Percentiles rank a stretch among this genome's conserved stretches.
phyloP scores from a whole-genome alignment of 92 coral and sea anemone species.

The Epizoanthus stellaris region DNA sequence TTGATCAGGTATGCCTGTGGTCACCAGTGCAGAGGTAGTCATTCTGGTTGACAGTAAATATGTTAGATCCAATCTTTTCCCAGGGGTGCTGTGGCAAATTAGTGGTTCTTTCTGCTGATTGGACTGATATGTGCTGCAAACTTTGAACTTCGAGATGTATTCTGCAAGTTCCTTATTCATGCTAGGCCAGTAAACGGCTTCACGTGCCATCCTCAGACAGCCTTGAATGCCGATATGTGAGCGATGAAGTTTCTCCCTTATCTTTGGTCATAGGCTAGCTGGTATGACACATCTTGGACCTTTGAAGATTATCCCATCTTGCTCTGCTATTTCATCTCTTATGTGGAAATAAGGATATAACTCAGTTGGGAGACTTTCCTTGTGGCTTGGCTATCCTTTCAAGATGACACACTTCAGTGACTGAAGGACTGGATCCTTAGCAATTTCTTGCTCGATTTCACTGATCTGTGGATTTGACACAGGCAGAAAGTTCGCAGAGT shows the following conservation, averaged over 20 bases:
- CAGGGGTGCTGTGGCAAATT: slow-evolving; percentile 53
- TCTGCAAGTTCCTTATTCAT: slow-evolving; percentile 54
- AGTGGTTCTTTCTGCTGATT: slow-evolving; percentile 48
- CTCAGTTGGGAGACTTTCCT: neutral
- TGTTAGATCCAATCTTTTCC: slow-evolving; percentile 55
- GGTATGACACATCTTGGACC: slow-evolving; percentile 65
- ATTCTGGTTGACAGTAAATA: slow-evolving; percentile 42
- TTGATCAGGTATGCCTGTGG: neutral
- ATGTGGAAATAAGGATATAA: slow-evolving; percentile 32
- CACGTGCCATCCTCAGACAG: slow-evolving; percentile 50
- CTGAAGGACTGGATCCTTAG: slow-evolving; percentile 53
- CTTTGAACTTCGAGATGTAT: slow-evolving; percentile 47
- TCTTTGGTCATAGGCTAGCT: slow-evolving; percentile 41
- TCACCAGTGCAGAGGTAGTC: slow-evolving; percentile 46
- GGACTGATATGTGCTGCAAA: slow-evolving; percentile 27
- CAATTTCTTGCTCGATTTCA: slow-evolving; percentile 58
- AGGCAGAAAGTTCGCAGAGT: slow-evolving; percentile 45
- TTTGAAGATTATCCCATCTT: slow-evolving; percentile 69
- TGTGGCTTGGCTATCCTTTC: slow-evolving; percentile 62
- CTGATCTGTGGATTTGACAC: slow-evolving; percentile 49
- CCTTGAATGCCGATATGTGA: slow-evolving; percentile 51
- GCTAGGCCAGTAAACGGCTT: slow-evolving; percentile 53
- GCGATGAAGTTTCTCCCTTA: slow-evolving; percentile 48
- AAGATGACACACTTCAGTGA: slow-evolving; percentile 54
- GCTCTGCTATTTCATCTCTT: slow-evolving; percentile 59